Percentiles rank a stretch among this genome's conserved stretches.
phyloP scores from a whole-genome alignment of 2,113 vertebrate species.

The Phyllopteryx taeniolatus region DNA sequence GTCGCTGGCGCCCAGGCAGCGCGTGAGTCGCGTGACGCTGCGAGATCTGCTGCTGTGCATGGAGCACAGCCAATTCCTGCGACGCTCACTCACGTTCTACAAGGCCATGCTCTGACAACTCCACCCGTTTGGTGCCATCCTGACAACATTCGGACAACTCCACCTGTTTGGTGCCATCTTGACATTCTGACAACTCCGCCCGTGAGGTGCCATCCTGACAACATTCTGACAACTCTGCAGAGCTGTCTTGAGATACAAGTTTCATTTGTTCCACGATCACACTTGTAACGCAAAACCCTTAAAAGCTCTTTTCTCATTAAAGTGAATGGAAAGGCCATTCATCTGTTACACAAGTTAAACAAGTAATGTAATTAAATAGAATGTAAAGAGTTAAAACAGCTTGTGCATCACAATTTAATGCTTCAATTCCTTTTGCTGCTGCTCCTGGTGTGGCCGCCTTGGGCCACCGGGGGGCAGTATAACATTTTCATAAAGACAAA shows the following conservation, averaged over 20 bases:
- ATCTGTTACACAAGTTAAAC: no score
- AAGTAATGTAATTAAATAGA: no score
- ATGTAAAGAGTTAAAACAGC: no score
- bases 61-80: constrained; percentile 85
- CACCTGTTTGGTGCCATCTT: no score
- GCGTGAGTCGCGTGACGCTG: constrained; percentile 83
- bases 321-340: not conserved
- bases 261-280: not conserved
- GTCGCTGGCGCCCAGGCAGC: constrained; percentile 68
- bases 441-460: no score
- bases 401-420: no score
- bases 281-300: not conserved
- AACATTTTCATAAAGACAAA: no score
- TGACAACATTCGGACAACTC: no score
- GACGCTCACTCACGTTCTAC: constrained; percentile 85
- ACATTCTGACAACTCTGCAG: not conserved
- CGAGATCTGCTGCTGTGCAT: constrained; percentile 91
- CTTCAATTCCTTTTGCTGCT: no score
- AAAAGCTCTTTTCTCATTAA: not conserved
- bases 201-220: no score
- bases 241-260: not conserved
- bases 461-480: no score
- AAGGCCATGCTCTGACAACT: constrained; percentile 77
- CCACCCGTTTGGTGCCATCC: not conserved
- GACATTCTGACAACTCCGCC: no score